These are phyloP conservation scores for Opisthograptis luteolata DNA, from an alignment of 2,888 invertebrate species.

Conservation along the genomic window DNA sequence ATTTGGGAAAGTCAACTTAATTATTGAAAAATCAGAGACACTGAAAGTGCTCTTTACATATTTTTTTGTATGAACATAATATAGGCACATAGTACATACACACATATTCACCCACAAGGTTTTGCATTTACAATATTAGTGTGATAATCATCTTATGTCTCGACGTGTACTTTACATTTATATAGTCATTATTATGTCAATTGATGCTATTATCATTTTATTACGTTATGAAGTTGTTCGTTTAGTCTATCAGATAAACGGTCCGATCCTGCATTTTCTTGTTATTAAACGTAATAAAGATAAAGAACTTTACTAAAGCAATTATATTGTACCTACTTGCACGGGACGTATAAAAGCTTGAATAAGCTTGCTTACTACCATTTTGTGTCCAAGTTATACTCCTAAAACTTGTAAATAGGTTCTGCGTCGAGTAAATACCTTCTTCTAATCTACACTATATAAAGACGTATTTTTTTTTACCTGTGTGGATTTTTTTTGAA, in stretches of 20 bases:
- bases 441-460: background rate
- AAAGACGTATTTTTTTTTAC: no score
- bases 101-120: no score
- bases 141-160: background rate
- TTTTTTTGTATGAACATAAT: no score
- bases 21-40: no score
- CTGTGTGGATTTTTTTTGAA: no score
- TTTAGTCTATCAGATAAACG: constrained; percentile 4
- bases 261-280: constrained; percentile 11
- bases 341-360: background rate
- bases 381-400: background rate
- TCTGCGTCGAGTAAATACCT: background rate
- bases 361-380: background rate
- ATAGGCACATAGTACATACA: no score
- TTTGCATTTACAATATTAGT: no score
- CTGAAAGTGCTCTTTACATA: no score
- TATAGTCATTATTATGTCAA: background rate
- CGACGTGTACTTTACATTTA: background rate
- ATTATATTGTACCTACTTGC: constrained; percentile 1
- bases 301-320: constrained; percentile 28
- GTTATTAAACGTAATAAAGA: constrained; percentile 36
- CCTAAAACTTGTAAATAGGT: background rate
- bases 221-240: background rate
- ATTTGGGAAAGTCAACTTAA: no score
- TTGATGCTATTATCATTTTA: no score